phyloP scores from a whole-genome alignment of 2,113 vertebrate genomes.

The Lophius piscatorius region DNA sequence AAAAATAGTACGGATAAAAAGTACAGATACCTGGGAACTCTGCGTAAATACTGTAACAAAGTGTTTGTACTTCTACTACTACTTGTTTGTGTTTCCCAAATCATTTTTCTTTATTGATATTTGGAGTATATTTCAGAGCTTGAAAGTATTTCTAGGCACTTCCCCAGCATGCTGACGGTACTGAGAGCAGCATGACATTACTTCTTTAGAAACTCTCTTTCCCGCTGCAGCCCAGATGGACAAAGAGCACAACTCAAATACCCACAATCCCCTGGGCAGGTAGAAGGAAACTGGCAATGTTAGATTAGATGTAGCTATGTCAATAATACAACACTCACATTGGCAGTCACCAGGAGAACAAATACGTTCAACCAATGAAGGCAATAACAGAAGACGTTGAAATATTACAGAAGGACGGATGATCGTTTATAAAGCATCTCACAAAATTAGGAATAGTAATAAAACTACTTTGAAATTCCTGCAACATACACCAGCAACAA shows the following conservation, averaged over 20 bases:
- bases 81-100: no score
- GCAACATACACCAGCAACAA: neutral
- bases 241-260: constrained; percentile 54
- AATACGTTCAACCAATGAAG: constrained; percentile 15
- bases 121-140: no score
- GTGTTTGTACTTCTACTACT: no score
- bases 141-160: no score
- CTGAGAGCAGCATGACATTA: constrained; percentile 22
- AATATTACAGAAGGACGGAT: constrained; percentile 10
- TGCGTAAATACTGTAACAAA: no score
- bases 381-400: constrained; percentile 3
- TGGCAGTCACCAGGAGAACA: constrained; percentile 21
- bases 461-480: neutral
- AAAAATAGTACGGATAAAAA: no score
- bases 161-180: constrained; percentile 22
- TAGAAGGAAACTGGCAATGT: constrained; percentile 35
- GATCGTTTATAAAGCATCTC: constrained; percentile 4
- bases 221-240: constrained; percentile 48
- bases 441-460: neutral
- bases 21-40: no score
- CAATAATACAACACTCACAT: constrained; percentile 32
- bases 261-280: constrained; percentile 30
- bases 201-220: constrained; percentile 40
- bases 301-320: constrained; percentile 56
- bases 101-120: no score